phyloP scores from a whole-genome alignment of 1,140 invertebrate species.

The Andrena cerasifolii region DNA sequence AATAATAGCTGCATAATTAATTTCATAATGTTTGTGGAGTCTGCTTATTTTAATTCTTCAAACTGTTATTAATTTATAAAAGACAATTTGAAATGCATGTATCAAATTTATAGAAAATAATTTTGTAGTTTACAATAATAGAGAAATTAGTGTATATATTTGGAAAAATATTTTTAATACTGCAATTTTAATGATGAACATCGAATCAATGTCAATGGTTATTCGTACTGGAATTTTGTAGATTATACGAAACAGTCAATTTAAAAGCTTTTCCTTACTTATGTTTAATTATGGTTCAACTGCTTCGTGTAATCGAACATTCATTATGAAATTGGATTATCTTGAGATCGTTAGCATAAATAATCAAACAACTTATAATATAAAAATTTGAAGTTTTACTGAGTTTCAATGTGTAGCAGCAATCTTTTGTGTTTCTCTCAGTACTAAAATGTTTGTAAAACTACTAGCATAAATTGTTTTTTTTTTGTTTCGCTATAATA shows the following conservation, averaged over 20 bases:
- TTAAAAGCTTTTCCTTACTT: background rate
- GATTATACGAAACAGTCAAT: conserved; percentile 15
- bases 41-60: background rate
- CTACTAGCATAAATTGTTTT: conserved; percentile 2
- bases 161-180: conserved; percentile 24
- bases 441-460: conserved; percentile 37
- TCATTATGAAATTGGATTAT: background rate
- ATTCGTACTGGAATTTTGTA: background rate
- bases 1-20: background rate
- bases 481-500: conserved; percentile 1
- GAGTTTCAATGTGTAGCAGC: too few species aligned
- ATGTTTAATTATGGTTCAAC: background rate
- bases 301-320: background rate
- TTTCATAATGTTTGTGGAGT: background rate
- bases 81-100: background rate
- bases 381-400: background rate
- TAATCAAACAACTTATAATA: background rate
- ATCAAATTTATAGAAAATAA: conserved; percentile 10
- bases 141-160: background rate
- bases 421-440: conserved; percentile 5
- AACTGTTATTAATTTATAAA: background rate
- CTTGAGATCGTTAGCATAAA: conserved; percentile 13
- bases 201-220: conserved; percentile 9
- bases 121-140: background rate
- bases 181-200: conserved; percentile 10